A percentile compares a stretch with the other conserved stretches of the same genome.
Conservation (phyloP, 2,888 invertebrate species). For the Sphaerophoria taeniata region DNA sequence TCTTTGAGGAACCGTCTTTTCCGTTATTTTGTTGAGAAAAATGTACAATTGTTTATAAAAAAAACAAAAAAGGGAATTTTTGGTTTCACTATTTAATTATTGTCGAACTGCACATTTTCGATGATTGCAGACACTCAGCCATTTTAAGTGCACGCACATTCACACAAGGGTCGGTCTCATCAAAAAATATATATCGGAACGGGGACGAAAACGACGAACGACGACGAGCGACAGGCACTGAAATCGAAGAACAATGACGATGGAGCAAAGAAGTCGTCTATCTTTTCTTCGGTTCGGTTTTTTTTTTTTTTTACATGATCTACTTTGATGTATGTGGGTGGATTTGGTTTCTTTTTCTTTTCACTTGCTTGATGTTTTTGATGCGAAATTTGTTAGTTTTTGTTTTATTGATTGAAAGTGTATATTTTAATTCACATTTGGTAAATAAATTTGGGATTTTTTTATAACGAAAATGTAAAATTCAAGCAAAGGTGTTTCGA, state of each 20-base stretch:
- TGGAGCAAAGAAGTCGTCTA: slow-evolving; percentile 50
- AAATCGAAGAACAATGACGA: slow-evolving; percentile 65
- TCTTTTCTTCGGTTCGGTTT: slow-evolving; percentile 12
- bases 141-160: slow-evolving; percentile 73
- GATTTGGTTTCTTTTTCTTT: slow-evolving; percentile 24
- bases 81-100: slow-evolving; percentile 65
- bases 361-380: slow-evolving; percentile 1
- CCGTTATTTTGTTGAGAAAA: slow-evolving; percentile 7
- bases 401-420: background rate
- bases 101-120: slow-evolving; percentile 71
- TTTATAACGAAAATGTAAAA: slow-evolving; percentile 49
- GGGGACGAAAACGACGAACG: slow-evolving; percentile 7
- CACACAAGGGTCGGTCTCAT: slow-evolving; percentile 63
- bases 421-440: slow-evolving; percentile 41
- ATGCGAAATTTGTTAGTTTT: too few species aligned
- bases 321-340: slow-evolving; percentile 56
- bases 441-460: slow-evolving; percentile 26
- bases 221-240: slow-evolving; percentile 50
- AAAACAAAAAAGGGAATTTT: slow-evolving; percentile 30
- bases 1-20: background rate
- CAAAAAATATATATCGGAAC: slow-evolving; percentile 39
- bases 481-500: slow-evolving; percentile 59
- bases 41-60: slow-evolving; percentile 2
- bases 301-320: slow-evolving; percentile 55
- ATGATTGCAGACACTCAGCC: slow-evolving; percentile 73